Percentiles rank a stretch among this genome's conserved stretches.
Conservation (phyloP, 2,113 vertebrate genomes). For the Rhinolophus ferrumequinum region DNA sequence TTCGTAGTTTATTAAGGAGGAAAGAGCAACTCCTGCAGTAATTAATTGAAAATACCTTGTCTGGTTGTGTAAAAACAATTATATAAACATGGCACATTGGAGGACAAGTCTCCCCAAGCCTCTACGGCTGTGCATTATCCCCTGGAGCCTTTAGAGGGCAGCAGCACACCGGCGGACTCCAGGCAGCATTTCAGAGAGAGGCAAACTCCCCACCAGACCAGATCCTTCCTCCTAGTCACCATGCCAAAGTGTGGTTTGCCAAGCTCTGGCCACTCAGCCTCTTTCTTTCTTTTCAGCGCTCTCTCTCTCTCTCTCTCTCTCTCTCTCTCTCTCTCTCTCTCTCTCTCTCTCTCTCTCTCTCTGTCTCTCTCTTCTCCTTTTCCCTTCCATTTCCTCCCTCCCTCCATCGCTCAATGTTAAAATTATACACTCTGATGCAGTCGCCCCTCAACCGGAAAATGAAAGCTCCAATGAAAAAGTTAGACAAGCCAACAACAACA, state of each 20-base stretch:
- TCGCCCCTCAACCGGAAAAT: slow-evolving; percentile 64
- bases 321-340: not conserved
- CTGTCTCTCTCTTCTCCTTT: not conserved
- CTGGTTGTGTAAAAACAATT: slow-evolving; percentile 70
- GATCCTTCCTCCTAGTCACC: slow-evolving; percentile 79
- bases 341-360: not conserved
- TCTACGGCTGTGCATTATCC: slow-evolving; percentile 37
- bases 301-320: not conserved
- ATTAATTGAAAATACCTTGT: slow-evolving; percentile 51
- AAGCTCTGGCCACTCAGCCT: slow-evolving; percentile 67
- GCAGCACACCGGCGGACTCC: slow-evolving; percentile 73
- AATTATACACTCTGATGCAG: slow-evolving; percentile 76
- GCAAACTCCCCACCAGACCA: slow-evolving; percentile 71
- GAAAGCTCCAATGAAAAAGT: slow-evolving; percentile 67
- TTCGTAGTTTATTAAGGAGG: not conserved
- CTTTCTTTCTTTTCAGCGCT: slow-evolving; percentile 62
- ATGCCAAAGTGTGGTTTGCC: slow-evolving; percentile 81
- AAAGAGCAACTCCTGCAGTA: slow-evolving; percentile 11
- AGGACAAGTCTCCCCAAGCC: slow-evolving; percentile 50
- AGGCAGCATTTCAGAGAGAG: not conserved
- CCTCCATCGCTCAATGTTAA: slow-evolving; percentile 54
- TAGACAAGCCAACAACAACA: slow-evolving; percentile 68
- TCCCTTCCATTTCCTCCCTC: not conserved
- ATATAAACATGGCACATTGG: slow-evolving; percentile 71
- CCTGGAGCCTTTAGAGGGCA: slow-evolving; percentile 82